Conservation (phyloP, 2,888 invertebrate species). For the Spilarctia lutea region DNA sequence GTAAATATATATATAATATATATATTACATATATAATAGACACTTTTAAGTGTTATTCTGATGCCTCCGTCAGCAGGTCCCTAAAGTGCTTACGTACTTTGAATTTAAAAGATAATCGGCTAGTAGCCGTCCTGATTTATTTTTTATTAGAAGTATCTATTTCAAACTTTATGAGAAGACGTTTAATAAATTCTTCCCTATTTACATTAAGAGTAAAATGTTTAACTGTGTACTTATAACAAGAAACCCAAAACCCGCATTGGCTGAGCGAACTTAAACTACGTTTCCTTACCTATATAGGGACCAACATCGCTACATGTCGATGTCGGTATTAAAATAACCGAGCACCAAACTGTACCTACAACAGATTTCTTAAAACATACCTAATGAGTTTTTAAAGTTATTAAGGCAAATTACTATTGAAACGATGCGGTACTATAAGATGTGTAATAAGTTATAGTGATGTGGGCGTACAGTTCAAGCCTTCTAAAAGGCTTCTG, state of each 20-base stretch:
- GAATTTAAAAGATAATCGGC: too few species aligned
- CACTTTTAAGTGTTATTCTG: too few species aligned
- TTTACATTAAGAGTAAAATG: not conserved
- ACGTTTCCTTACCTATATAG: slow-evolving; percentile 17
- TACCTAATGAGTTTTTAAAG: slow-evolving; percentile 78
- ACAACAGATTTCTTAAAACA: slow-evolving; percentile 63
- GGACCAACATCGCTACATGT: slow-evolving; percentile 16
- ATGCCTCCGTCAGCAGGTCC: too few species aligned
- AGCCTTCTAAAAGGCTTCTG: slow-evolving; percentile 75
- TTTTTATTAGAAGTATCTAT: not conserved
- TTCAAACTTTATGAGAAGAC: not conserved
- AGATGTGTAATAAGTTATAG: slow-evolving; percentile 68
- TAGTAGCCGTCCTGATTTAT: too few species aligned
- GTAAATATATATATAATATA: too few species aligned
- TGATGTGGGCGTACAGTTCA: slow-evolving; percentile 63
- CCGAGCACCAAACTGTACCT: slow-evolving; percentile 37
- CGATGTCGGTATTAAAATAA: slow-evolving; percentile 38
- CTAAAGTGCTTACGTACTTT: too few species aligned
- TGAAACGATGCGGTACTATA: slow-evolving; percentile 69
- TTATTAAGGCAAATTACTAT: slow-evolving; percentile 81
- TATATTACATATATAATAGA: too few species aligned
- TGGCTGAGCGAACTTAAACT: slow-evolving; percentile 11
- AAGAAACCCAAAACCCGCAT: not conserved
- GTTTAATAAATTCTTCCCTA: not conserved
- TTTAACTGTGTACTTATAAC: not conserved